Percentiles rank a stretch among this genome's conserved stretches.
Conservation (phyloP, 1,140 invertebrate species). For the Hypsibius dujardini region DNA sequence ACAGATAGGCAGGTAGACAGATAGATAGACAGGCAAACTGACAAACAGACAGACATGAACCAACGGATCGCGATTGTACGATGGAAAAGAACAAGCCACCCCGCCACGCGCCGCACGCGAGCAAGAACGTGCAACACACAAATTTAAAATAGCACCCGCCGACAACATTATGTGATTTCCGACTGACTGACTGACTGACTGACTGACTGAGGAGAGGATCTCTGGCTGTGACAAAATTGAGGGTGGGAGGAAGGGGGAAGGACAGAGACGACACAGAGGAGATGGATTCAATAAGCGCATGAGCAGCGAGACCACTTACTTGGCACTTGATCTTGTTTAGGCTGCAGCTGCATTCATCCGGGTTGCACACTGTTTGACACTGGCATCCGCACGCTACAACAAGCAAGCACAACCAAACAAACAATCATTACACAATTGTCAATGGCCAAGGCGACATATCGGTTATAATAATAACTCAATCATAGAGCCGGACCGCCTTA, state of each 20-base stretch:
- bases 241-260: neutral
- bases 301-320: conserved; percentile 31
- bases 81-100: neutral
- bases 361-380: conserved; percentile 81
- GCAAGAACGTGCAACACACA: neutral
- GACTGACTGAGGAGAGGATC: neutral
- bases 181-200: neutral
- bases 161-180: neutral
- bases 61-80: too few species aligned
- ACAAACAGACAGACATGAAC: too few species aligned
- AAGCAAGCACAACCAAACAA: neutral
- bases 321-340: conserved; percentile 88
- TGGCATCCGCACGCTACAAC: conserved; percentile 59
- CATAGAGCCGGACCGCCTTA: too few species aligned
- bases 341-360: conserved; percentile 80
- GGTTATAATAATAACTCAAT: too few species aligned
- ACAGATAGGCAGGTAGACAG: too few species aligned
- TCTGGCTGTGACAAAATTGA: neutral
- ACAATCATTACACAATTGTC: too few species aligned
- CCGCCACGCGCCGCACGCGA: neutral
- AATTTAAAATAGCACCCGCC: neutral
- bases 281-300: neutral
- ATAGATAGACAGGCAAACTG: too few species aligned
- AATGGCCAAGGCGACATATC: too few species aligned
- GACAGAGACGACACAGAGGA: conserved; percentile 7